Base-by-base conservation (phyloP, 2,113 vertebrate species). In the Psettodes erumei region DNA sequence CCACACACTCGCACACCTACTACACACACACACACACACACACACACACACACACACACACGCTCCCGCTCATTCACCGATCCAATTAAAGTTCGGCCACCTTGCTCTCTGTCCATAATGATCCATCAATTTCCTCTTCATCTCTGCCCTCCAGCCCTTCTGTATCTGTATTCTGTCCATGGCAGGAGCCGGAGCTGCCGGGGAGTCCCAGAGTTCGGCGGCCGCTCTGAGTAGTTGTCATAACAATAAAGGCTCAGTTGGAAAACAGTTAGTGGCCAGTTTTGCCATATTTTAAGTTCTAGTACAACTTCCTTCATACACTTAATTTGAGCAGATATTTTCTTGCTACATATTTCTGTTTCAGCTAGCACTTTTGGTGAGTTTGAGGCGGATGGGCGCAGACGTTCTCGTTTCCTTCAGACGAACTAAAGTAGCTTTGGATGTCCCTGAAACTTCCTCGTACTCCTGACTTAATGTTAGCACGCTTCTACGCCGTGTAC, bases 31-130 rank as follows among this genome's bases (percentile, higher is more conserved):
- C n/a, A n/a, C n/a, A n/a, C n/a, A n/a, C n/a, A n/a, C n/a, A n/a
- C n/a, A n/a, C n/a, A n/a, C n/a, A n/a, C n/a, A n/a, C n/a, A n/a
- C n/a, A n/a, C n/a, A n/a, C 59, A 3, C 68, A n/a, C 51, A 61
- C 15, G 2, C 69, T 25, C 35, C 12, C 71, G 28, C 66, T 66
- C 55, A 27, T 69, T 68, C 79, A 77, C 60, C 23, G n/a, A 71
- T 81, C 62, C 81, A 81, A 84, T 87, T 89, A 81, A 75, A 79
- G 50, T 84, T 72, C 54, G 30, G 60, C 62, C 79, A 75, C 35
- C 63, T 71, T 15, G 19, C 77, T 67, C 66, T 64, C 62, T 61
- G 51, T 59, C 35, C 2, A 15, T 81, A 76, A 83, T 79, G 77
- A 80, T 82, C 75, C 58, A 35, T 64, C 75, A 71, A 71, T 85